These are phyloP conservation scores for Eupithecia tripunctaria DNA, from an alignment of 2,888 invertebrate species.

Conservation along the genomic window DNA sequence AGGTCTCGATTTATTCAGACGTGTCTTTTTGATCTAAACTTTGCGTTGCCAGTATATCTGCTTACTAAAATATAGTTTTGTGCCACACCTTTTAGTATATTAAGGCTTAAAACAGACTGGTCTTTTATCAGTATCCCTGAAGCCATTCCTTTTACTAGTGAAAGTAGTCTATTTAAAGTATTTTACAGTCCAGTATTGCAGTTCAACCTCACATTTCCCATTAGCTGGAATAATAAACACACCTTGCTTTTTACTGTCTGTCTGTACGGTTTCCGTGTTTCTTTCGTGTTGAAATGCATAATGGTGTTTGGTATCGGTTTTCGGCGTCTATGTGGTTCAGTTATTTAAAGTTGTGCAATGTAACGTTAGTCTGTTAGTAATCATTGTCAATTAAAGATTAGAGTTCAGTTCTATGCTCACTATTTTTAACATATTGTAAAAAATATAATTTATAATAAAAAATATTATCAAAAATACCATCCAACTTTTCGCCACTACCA, in stretches of 20 bases:
- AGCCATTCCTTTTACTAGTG: slow-evolving; percentile 18
- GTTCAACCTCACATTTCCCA: slow-evolving; percentile 14
- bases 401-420: not conserved
- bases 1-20: not conserved
- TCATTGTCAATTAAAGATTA: not conserved
- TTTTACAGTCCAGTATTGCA: slow-evolving; percentile 26
- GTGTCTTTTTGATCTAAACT: not conserved
- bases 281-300: slow-evolving; percentile 23
- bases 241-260: slow-evolving; percentile 15
- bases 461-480: not conserved
- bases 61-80: not conserved
- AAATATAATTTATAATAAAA: no score
- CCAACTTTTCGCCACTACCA: not conserved
- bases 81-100: not conserved
- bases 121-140: not conserved
- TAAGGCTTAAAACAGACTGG: not conserved
- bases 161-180: slow-evolving; percentile 18
- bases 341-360: slow-evolving; percentile 16
- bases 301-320: slow-evolving; percentile 20
- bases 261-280: slow-evolving; percentile 22
- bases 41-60: not conserved
- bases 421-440: no score
- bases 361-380: not conserved
- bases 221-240: slow-evolving; percentile 31
- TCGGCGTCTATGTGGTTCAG: not conserved